Percentiles rank a stretch among this genome's conserved stretches.
These are phyloP conservation scores for Drosophila neoperkinsi DNA, from an alignment of 2,888 invertebrate species.

Conservation along the genomic window DNA sequence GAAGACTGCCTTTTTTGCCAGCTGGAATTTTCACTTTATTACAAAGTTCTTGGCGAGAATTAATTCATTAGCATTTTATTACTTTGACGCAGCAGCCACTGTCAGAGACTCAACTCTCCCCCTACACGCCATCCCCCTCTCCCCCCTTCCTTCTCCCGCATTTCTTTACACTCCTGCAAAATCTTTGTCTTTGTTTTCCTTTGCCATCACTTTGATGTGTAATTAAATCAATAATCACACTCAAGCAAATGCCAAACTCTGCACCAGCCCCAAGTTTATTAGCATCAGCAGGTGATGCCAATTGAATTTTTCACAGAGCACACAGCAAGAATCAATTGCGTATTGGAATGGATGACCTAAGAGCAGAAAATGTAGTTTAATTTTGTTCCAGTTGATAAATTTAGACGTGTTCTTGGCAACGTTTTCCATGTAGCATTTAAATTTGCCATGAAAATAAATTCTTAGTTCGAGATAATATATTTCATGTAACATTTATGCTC, in stretches of 20 bases:
- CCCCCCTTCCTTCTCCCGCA: background rate
- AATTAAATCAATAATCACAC: slow-evolving; percentile 79
- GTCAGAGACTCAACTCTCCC: background rate
- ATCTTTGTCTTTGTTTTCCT: slow-evolving; percentile 36
- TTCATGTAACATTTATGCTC: slow-evolving; percentile 39
- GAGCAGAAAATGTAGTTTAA: background rate
- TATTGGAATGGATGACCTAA: background rate
- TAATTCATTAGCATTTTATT: slow-evolving; percentile 79
- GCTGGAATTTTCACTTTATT: slow-evolving; percentile 39
- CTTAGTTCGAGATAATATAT: slow-evolving; percentile 60
- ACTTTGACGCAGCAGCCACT: slow-evolving; percentile 45
- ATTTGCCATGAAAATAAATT: slow-evolving; percentile 61
- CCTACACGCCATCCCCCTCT: too few relatives aligned
- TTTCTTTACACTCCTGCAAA: background rate
- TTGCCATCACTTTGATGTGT: slow-evolving; percentile 70
- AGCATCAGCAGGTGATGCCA: slow-evolving; percentile 12
- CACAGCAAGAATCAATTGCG: slow-evolving; percentile 10
- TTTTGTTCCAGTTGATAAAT: background rate
- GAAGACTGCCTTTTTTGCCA: slow-evolving; percentile 1
- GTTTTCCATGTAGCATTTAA: slow-evolving; percentile 19
- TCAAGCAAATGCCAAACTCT: slow-evolving; percentile 28
- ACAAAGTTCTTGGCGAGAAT: slow-evolving; percentile 69
- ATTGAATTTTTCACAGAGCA: background rate
- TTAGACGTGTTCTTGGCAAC: background rate
- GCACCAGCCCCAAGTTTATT: slow-evolving; percentile 47